Conservation (phyloP, 1,140 invertebrate genomes). For the Macrobrachium nipponense region DNA sequence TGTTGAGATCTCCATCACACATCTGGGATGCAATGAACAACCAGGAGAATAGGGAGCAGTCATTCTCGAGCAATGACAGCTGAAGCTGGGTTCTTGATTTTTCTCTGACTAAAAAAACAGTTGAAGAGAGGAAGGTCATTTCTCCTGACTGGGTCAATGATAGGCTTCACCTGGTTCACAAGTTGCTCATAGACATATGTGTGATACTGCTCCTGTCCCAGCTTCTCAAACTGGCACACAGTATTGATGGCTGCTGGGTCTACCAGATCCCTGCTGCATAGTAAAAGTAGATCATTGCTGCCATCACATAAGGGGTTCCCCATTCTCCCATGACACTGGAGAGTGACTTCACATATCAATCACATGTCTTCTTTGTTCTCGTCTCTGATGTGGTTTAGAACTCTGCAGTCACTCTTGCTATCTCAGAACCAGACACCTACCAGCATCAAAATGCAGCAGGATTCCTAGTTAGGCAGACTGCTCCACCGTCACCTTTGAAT, state of each 20-base stretch:
- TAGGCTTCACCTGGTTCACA: slow-evolving; percentile 1
- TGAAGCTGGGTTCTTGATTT: slow-evolving; percentile 15
- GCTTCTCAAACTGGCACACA: slow-evolving; percentile 7
- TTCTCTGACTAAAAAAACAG: too few species aligned
- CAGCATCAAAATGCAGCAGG: slow-evolving; percentile 10
- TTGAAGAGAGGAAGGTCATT: slow-evolving; percentile 38
- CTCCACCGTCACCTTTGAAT: too few species aligned
- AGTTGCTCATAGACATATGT: slow-evolving; percentile 1
- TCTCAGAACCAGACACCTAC: slow-evolving; percentile 2
- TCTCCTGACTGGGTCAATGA: neutral
- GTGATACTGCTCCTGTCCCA: slow-evolving; percentile 24
- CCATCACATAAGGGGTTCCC: neutral
- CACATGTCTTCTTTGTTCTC: neutral
- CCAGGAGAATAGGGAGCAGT: slow-evolving; percentile 26
- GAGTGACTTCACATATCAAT: neutral
- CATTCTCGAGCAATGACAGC: slow-evolving; percentile 4
- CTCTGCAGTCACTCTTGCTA: slow-evolving; percentile 23
- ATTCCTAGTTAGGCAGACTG: neutral
- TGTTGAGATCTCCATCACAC: slow-evolving; percentile 30
- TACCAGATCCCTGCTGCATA: slow-evolving; percentile 18
- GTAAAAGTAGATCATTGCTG: neutral
- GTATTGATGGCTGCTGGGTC: neutral
- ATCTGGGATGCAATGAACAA: slow-evolving; percentile 29
- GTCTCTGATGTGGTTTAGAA: too few species aligned
- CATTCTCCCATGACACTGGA: neutral